These are phyloP conservation scores for Lycia hirtaria DNA, from an alignment of 2,888 invertebrate species.

Conservation along the genomic window DNA sequence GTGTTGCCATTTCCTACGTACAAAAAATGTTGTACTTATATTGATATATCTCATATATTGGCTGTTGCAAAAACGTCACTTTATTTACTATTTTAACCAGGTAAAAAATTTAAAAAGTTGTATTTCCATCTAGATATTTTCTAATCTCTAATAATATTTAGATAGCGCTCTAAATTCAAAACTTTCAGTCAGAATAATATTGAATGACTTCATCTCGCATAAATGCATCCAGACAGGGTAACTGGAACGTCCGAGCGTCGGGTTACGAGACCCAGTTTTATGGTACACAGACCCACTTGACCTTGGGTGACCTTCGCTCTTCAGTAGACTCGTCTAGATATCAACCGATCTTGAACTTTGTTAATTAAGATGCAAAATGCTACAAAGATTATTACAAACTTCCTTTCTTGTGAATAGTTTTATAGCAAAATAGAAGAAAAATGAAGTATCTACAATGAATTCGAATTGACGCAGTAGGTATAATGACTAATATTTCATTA, in stretches of 20 bases:
- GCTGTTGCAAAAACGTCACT: too few species aligned
- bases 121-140: too few species aligned
- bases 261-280: constrained; percentile 64
- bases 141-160: too few species aligned
- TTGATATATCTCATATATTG: too few species aligned
- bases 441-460: neutral
- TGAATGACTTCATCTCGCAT: constrained; percentile 38
- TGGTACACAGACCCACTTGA: constrained; percentile 62
- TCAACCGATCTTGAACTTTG: constrained; percentile 5
- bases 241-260: constrained; percentile 58
- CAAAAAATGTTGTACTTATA: too few species aligned
- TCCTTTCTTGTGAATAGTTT: neutral
- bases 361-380: constrained; percentile 6
- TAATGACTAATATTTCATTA: constrained; percentile 1
- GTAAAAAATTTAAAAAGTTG: too few species aligned
- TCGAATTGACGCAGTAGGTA: neutral
- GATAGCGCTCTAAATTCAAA: too few species aligned
- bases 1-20: too few species aligned
- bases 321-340: constrained; percentile 37
- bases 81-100: too few species aligned
- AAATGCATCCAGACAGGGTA: constrained; percentile 51
- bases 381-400: neutral
- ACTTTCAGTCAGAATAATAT: too few species aligned
- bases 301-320: constrained; percentile 56
- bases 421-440: neutral